A percentile compares a stretch with the other conserved stretches of the same genome.
phyloP scores from a whole-genome alignment of 2,797 vertebrate genomes.

The Cottoperca gobio region DNA sequence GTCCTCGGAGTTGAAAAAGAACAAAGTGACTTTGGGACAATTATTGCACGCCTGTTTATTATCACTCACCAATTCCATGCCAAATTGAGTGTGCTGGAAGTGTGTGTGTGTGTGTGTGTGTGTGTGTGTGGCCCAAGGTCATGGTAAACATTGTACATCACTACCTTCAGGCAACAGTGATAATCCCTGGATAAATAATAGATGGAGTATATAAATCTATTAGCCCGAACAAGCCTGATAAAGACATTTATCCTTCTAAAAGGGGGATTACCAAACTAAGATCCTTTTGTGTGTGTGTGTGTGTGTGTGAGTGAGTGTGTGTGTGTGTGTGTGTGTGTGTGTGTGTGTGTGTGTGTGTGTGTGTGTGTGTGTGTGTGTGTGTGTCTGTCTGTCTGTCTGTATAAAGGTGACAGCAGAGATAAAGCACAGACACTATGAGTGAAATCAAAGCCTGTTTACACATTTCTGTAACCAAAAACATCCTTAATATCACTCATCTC shows the following conservation, averaged over 20 bases:
- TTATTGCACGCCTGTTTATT: constrained; percentile 76
- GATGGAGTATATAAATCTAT: constrained; percentile 75
- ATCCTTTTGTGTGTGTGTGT: no score
- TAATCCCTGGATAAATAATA: constrained; percentile 78
- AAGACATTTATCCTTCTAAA: constrained; percentile 66
- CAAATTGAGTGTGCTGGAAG: constrained; percentile 49
- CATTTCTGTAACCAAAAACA: background rate
- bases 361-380: background rate
- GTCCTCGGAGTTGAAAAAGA: constrained; percentile 67
- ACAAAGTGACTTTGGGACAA: constrained; percentile 80
- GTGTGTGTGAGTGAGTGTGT: constrained; percentile 16
- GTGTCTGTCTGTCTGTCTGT: background rate
- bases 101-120: constrained; percentile 16
- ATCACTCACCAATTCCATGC: constrained; percentile 56
- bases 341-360: constrained; percentile 19
- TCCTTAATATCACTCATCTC: constrained; percentile 38
- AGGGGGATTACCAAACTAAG: constrained; percentile 60
- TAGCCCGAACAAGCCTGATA: constrained; percentile 67
- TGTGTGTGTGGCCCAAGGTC: constrained; percentile 68
- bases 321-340: constrained; percentile 12
- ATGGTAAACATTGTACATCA: constrained; percentile 69
- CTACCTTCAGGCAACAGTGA: constrained; percentile 63
- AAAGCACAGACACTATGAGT: constrained; percentile 8
- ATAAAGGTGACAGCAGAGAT: constrained; percentile 7
- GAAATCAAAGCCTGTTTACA: constrained; percentile 23